Percentiles rank a stretch among this genome's conserved stretches.
phyloP scores from a whole-genome alignment of 2,113 vertebrate species.

The Acinonyx jubatus region DNA sequence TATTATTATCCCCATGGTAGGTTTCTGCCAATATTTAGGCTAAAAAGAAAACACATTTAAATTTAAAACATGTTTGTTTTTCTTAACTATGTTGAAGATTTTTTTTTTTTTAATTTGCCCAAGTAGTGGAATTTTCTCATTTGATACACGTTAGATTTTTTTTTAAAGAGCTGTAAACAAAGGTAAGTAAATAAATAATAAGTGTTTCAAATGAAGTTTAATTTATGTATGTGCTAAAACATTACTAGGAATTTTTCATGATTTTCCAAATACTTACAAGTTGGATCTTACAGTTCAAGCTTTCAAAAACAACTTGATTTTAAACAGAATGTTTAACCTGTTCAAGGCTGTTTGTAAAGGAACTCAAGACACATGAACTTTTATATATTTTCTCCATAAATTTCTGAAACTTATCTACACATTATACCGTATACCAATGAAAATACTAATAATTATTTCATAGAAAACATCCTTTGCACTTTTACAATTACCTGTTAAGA shows the following conservation, averaged over 20 bases:
- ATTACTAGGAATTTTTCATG: constrained; percentile 24
- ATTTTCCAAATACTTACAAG: constrained; percentile 10
- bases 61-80: not conserved
- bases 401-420: not conserved
- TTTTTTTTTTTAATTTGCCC: not conserved
- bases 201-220: constrained; percentile 1
- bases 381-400: not conserved
- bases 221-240: constrained; percentile 1
- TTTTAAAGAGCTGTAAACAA: not conserved
- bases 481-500: constrained; percentile 85
- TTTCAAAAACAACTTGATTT: constrained; percentile 54
- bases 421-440: not conserved
- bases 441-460: not conserved
- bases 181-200: constrained; percentile 46
- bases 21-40: constrained; percentile 33
- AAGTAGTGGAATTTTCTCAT: constrained; percentile 17
- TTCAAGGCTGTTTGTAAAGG: constrained; percentile 1
- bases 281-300: not conserved
- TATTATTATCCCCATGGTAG: not conserved
- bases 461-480: constrained; percentile 34
- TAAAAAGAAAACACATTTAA: not conserved
- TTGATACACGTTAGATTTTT: constrained; percentile 25
- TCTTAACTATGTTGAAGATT: not conserved
- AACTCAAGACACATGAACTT: not conserved
- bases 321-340: constrained; percentile 9